Conservation (phyloP, 2,797 vertebrate genomes). For the Lacerta viridis region DNA sequence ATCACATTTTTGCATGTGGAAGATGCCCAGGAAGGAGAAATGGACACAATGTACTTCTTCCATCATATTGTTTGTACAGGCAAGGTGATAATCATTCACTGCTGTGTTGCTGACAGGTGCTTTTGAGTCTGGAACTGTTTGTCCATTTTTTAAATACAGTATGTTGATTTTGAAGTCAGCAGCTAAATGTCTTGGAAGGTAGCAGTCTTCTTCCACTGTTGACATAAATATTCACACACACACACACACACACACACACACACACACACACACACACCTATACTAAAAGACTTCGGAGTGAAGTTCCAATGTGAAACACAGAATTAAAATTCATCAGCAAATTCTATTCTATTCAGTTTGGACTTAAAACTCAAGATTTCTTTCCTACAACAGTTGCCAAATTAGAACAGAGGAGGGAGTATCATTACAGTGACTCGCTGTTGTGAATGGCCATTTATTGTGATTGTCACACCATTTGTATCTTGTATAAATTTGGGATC, state of each 20-base stretch:
- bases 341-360: neutral
- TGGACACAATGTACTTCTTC: neutral
- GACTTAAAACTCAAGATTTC: neutral
- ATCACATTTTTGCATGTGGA: neutral
- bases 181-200: too few species aligned
- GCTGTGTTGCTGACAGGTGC: neutral
- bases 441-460: neutral
- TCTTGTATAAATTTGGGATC: neutral
- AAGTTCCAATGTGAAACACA: neutral
- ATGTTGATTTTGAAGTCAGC: neutral
- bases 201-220: neutral
- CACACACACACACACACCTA: too few species aligned
- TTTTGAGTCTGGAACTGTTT: neutral
- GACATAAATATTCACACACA: too few species aligned
- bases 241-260: too few species aligned
- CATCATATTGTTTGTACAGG: neutral
- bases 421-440: neutral
- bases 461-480: neutral
- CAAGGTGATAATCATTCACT: neutral
- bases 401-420: neutral
- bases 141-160: neutral
- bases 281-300: neutral
- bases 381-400: neutral
- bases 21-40: neutral
- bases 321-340: neutral